phyloP scores from a whole-genome alignment of 2,888 invertebrate species.

The Charanyca ferruginea region DNA sequence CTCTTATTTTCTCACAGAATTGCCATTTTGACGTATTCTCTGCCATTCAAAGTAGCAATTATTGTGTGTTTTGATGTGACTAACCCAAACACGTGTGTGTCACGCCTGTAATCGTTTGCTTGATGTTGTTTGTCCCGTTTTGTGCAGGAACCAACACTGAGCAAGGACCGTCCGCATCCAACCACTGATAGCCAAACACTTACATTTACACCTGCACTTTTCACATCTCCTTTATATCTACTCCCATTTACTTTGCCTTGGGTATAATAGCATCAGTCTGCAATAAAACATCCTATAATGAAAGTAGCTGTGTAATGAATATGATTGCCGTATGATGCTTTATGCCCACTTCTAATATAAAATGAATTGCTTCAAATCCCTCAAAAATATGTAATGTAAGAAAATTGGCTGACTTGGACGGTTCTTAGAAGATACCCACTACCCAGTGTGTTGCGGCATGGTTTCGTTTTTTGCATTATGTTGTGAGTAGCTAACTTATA shows the following conservation, averaged over 20 bases:
- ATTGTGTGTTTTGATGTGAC: slow-evolving; percentile 68
- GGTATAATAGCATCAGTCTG: slow-evolving; percentile 21
- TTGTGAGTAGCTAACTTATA: slow-evolving; percentile 85
- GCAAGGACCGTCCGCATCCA: slow-evolving; percentile 84
- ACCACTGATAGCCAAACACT: slow-evolving; percentile 80
- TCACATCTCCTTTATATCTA: slow-evolving; percentile 55
- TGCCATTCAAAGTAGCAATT: slow-evolving; percentile 37
- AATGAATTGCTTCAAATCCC: slow-evolving; percentile 37
- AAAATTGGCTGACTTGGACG: slow-evolving; percentile 77
- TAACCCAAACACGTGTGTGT: slow-evolving; percentile 84
- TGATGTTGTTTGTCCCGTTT: slow-evolving; percentile 86
- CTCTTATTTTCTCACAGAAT: slow-evolving; percentile 60
- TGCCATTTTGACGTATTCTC: slow-evolving; percentile 46
- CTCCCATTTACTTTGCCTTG: slow-evolving; percentile 40
- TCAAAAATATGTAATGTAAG: slow-evolving; percentile 63
- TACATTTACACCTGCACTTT: slow-evolving; percentile 63
- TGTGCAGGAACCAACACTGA: slow-evolving; percentile 89
- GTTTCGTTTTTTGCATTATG: slow-evolving; percentile 88
- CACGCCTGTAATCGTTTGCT: slow-evolving; percentile 87
- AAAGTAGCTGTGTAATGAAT: not conserved
- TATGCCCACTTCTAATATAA: slow-evolving; percentile 26
- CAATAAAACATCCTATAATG: not conserved
- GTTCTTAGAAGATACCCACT: slow-evolving; percentile 80
- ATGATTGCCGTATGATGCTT: slow-evolving; percentile 34
- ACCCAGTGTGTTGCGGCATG: slow-evolving; percentile 86